Conservation (phyloP, 2,888 invertebrate genomes). For the Leptinotarsa tumamoca region DNA sequence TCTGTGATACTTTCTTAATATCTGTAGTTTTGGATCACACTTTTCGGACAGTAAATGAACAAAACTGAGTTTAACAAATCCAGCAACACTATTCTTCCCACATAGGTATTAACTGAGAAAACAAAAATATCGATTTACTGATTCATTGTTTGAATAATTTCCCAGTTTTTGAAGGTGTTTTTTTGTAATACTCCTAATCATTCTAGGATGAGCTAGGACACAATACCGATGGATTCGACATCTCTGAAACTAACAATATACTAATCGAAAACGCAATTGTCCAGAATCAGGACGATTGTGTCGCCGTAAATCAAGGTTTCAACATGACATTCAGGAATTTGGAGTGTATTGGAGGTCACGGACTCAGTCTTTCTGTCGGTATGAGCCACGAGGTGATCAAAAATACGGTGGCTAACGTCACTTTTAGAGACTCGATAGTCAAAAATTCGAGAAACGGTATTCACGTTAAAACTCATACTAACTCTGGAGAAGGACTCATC, state of each 20-base stretch:
- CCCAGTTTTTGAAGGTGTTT: background rate
- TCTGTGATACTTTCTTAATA: too few species aligned
- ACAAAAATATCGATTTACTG: too few species aligned
- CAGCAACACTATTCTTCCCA: too few species aligned
- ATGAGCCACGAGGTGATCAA: constrained; percentile 36
- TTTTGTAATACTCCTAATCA: background rate
- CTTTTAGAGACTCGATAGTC: constrained; percentile 42
- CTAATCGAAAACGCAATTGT: constrained; percentile 44
- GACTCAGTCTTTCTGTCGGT: constrained; percentile 51
- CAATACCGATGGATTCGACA: constrained; percentile 47
- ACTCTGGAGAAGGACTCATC: constrained; percentile 43
- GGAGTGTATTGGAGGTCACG: constrained; percentile 48
- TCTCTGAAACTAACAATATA: constrained; percentile 37
- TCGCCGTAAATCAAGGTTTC: constrained; percentile 47
- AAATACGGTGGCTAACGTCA: constrained; percentile 45
- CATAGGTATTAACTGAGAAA: too few species aligned
- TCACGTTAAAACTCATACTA: constrained; percentile 48
- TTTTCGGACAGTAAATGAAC: too few species aligned
- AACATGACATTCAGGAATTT: constrained; percentile 40
- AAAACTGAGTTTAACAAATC: too few species aligned
- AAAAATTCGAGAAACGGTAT: constrained; percentile 48
- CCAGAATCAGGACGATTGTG: constrained; percentile 50
- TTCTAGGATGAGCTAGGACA: constrained; percentile 31
- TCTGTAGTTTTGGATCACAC: too few species aligned
- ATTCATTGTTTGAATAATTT: too few species aligned